Conservation (phyloP, 2,797 vertebrate species). For the Sardinella longiceps region DNA sequence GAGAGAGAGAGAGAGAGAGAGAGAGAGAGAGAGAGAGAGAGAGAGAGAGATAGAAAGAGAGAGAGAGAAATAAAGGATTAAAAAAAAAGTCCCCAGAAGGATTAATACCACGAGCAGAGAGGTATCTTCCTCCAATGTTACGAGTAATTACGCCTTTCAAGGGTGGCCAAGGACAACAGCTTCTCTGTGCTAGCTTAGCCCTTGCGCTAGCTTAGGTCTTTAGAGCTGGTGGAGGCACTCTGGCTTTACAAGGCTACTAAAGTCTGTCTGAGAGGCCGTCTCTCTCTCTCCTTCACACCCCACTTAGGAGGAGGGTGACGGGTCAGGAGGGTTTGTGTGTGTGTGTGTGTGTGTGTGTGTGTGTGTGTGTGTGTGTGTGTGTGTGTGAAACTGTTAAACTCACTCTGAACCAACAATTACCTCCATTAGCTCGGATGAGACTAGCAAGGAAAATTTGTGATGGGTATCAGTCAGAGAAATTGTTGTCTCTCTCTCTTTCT, state of each 20-base stretch:
- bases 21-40: not conserved
- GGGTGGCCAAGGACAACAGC: constrained; percentile 27
- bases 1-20: constrained; percentile 37
- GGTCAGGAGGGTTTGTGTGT: constrained; percentile 20
- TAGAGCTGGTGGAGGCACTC: not conserved
- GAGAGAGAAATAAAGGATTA: constrained; percentile 16
- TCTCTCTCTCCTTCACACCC: not conserved
- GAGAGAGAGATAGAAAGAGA: not conserved
- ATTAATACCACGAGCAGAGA: constrained; percentile 35
- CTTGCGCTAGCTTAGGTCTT: not conserved
- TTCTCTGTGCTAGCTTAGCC: not conserved
- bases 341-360: not conserved
- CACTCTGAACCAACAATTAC: constrained; percentile 45
- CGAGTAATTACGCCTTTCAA: constrained; percentile 50
- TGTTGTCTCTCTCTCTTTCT: not conserved
- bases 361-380: not conserved
- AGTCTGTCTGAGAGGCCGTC: not conserved
- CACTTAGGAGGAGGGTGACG: constrained; percentile 15
- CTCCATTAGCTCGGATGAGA: constrained; percentile 37
- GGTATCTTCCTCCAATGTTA: constrained; percentile 15
- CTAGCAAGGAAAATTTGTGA: constrained; percentile 36
- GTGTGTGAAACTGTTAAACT: constrained; percentile 8
- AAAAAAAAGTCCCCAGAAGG: constrained; percentile 37
- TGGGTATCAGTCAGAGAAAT: constrained; percentile 18
- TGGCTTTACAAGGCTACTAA: too few species aligned